Percentiles rank a stretch among this genome's conserved stretches.
Conservation (phyloP, 2,113 vertebrate genomes). For the Nothocercus nigrocapillus region DNA sequence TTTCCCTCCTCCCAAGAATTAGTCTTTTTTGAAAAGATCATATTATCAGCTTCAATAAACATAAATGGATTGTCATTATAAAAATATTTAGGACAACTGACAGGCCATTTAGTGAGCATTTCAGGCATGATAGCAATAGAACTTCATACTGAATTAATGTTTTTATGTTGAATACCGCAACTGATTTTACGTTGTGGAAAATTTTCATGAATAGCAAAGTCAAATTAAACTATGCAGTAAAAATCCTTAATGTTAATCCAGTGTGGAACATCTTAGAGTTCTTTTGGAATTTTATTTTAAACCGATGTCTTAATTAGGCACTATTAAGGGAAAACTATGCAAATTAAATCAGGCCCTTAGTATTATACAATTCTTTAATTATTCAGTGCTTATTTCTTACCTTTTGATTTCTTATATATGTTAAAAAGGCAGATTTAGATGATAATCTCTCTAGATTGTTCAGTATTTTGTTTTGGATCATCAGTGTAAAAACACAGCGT, state of each 20-base stretch:
- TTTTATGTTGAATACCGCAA: constrained; percentile 45
- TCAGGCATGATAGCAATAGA: constrained; percentile 2
- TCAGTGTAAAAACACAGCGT: constrained; percentile 31
- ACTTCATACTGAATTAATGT: background rate
- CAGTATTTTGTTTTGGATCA: constrained; percentile 41
- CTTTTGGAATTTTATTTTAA: constrained; percentile 60
- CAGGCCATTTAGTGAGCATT: background rate
- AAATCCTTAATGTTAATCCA: constrained; percentile 76
- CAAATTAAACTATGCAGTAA: constrained; percentile 76
- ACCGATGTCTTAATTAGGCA: constrained; percentile 74
- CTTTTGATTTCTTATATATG: constrained; percentile 65
- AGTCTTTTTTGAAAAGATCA: background rate
- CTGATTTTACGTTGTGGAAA: constrained; percentile 77
- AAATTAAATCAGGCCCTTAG: constrained; percentile 72
- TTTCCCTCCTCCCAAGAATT: background rate
- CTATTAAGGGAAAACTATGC: constrained; percentile 72
- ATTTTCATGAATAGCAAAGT: constrained; percentile 77
- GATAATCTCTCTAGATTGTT: constrained; percentile 54
- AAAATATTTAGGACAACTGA: background rate
- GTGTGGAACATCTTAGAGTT: constrained; percentile 75
- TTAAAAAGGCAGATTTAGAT: constrained; percentile 61
- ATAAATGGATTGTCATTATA: background rate
- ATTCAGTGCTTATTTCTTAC: constrained; percentile 66
- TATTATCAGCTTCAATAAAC: background rate
- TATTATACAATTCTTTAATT: constrained; percentile 72